A percentile compares a stretch with the other conserved stretches of the same genome.
These are phyloP conservation scores for Tupaia tana DNA, from an alignment of 2,113 vertebrate species.

Conservation along the genomic window DNA sequence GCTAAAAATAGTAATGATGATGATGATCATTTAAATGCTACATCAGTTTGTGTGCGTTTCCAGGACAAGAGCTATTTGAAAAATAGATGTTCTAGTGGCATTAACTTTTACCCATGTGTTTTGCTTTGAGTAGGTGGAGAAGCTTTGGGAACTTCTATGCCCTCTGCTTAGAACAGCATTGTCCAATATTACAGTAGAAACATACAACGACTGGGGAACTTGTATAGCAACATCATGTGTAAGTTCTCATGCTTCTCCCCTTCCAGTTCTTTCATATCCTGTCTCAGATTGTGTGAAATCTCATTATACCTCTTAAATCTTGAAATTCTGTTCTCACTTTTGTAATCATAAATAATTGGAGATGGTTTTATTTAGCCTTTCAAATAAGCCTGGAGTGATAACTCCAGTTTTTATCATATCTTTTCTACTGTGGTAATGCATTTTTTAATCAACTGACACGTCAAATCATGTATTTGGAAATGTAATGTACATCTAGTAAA, in stretches of 20 bases:
- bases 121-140: conserved; percentile 91
- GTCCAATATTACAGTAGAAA: conserved; percentile 97
- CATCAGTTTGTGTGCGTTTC: background rate
- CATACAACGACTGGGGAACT: conserved; percentile 97
- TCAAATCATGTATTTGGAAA: conserved; percentile 23
- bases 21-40: background rate
- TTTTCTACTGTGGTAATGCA: background rate
- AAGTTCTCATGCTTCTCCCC: conserved; percentile 77
- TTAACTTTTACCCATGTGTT: conserved; percentile 26
- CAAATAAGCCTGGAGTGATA: background rate
- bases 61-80: conserved; percentile 7
- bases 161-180: conserved; percentile 94
- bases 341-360: conserved; percentile 6
- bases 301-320: conserved; percentile 1
- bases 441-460: conserved; percentile 25
- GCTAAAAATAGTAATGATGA: too few species aligned
- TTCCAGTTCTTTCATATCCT: background rate
- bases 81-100: background rate
- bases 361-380: background rate
- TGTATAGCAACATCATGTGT: conserved; percentile 98
- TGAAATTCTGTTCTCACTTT: background rate
- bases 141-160: conserved; percentile 94
- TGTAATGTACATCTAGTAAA: conserved; percentile 22
- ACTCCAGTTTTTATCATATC: background rate
- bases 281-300: background rate